Evolutionary conservation across 2,113 vertebrate species (phyloP), one percentile per base, ranked within the genome.

Genomic region (Columbina picui): DNA sequence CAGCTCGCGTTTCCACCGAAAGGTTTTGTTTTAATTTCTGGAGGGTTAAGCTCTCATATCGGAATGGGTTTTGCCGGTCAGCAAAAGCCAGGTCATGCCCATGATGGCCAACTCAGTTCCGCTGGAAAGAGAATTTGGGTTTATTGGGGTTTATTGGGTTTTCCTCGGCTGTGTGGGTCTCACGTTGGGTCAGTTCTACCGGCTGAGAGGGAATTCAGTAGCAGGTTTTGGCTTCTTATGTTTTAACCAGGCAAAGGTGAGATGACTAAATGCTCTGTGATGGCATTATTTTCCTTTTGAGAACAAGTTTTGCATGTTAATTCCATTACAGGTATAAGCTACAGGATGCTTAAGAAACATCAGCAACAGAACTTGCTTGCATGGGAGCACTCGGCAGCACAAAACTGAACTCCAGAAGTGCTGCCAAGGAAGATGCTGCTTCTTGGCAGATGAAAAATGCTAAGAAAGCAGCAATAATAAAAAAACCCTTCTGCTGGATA

Each of bases 1-100:
- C 39, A 43, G 25, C 41, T 32, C 1, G 1, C 25, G 7, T 16
- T 73, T 68, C 34, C 36, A 61, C 75, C 49, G 27, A 39, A 69
- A 32, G 34, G 39, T 20, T 84, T 45, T 19, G 6, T 56, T 65
- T 65, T 20, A 63, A 76, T 49, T 71, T 41, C 34, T 41, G 74
- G 69, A 34, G 50, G 36, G 49, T 60, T 50, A 50, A 49, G 29
- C 39, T 39, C 39, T 39, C 39, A 39, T 39, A 39, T 39, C 11
- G 39, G 0, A 11, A 18, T 8, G 60, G 78, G 53, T 59, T 68
- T 32, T 30, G 30, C 23, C 3, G 0, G 22, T 10, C 6, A 2
- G 38, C 3, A 41, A 55, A 73, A 50, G 32, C 47, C 47, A 64
- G 39, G 26, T 39, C n/a, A 36, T 6, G 19, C 9, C 47, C 52